Base-by-base conservation (phyloP, 1,140 invertebrate species). In the Drosophila littoralis region DNA sequence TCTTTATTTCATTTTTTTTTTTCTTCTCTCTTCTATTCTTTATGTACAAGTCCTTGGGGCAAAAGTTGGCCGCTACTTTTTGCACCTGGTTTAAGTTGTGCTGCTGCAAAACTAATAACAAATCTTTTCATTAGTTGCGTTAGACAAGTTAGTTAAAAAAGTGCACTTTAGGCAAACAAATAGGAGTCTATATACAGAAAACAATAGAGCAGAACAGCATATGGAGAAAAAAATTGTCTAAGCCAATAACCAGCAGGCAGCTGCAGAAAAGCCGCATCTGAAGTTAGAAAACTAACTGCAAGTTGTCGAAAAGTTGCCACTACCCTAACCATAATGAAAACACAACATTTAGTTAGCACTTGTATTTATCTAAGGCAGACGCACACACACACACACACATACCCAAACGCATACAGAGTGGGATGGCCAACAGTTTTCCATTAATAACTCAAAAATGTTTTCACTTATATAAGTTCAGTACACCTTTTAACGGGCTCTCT, bases 341-440 rank as follows among this genome's bases (percentile, higher is more conserved):
- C 83, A 86, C 88, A 88, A 86, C 83, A 86, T 86, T 86, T 86
- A 89, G 83, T 86, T 86, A 89, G 83, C 84, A 89, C 80, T 83
- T 77, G 68, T 83, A 88, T 86, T 88, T 77, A 72, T 88, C 65
- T 63, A 83, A 80, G 52, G 17, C 60, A 35, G 17, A 38, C 12
- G 28, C 28, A 48, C 35, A 10, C 22, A 1, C 1, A 22, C 22
- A 3, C 22, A 22, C 33, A 10, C 22, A 28, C 22, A 28, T n/a
- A n/a, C n/a, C n/a, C n/a, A n/a, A n/a, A n/a, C n/a, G n/a, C 22
- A 5, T 0, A 28, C 4, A 5, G 22, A 28, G 22, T 28, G 32
- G 54, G 33, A 12, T n/a, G 38, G 38, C 67, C 51, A 65, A 51
- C 57, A 88, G 74, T 80, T 88, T 88, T 88, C 82, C 79, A 89